Conservation (phyloP, 2,797 vertebrate species). For the Hippoglossus hippoglossus region DNA sequence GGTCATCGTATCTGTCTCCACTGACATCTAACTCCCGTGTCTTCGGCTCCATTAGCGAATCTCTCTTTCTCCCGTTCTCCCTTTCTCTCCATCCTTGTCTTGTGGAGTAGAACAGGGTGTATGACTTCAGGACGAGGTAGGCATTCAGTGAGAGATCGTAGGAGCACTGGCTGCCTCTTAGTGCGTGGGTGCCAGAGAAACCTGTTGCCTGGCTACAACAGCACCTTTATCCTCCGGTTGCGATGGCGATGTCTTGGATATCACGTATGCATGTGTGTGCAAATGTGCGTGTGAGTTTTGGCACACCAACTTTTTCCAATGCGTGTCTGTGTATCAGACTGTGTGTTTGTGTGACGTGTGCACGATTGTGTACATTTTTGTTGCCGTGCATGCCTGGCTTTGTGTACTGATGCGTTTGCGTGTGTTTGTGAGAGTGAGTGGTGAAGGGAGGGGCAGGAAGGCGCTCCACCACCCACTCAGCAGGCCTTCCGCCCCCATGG, state of each 20-base stretch:
- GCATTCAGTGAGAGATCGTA: constrained; percentile 67
- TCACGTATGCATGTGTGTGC: constrained; percentile 33
- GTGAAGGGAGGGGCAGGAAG: constrained; percentile 66
- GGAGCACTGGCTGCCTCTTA: constrained; percentile 71
- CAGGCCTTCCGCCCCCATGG: constrained; percentile 80
- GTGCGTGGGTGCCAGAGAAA: constrained; percentile 82
- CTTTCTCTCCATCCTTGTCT: constrained; percentile 48
- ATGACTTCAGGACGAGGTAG: constrained; percentile 78
- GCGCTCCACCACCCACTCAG: constrained; percentile 76
- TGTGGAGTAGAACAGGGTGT: constrained; percentile 72
- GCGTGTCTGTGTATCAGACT: background rate
- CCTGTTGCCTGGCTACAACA: constrained; percentile 85
- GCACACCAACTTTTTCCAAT: constrained; percentile 30
- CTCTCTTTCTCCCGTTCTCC: constrained; percentile 19
- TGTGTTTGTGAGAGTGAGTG: constrained; percentile 33
- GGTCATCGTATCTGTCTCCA: constrained; percentile 69
- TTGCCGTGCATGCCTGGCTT: constrained; percentile 11
- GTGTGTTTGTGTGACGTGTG: no score
- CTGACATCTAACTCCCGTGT: constrained; percentile 59
- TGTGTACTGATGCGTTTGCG: constrained; percentile 36
- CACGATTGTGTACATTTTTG: background rate
- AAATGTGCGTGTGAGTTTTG: constrained; percentile 26
- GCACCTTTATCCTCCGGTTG: constrained; percentile 81
- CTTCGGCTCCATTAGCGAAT: constrained; percentile 66
- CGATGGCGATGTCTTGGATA: constrained; percentile 78